These are phyloP conservation scores for Prolemur simus DNA, from an alignment of 2,113 vertebrate species.

Conservation along the genomic window DNA sequence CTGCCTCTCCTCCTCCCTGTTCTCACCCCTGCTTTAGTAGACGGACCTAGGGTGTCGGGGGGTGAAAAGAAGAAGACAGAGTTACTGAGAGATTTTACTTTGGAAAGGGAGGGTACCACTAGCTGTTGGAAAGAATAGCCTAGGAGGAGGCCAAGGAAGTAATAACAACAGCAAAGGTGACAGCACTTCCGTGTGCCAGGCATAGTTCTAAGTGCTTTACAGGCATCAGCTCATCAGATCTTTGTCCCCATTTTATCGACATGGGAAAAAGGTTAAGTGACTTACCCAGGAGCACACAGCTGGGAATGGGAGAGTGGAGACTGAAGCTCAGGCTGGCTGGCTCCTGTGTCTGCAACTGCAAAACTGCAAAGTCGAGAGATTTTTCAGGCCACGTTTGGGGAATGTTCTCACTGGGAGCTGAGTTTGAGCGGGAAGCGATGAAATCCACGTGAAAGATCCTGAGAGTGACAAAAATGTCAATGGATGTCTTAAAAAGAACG, in stretches of 20 bases:
- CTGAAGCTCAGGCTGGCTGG: rapidly evolving
- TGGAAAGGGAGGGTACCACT: background rate
- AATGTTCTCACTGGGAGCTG: background rate
- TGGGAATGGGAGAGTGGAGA: background rate
- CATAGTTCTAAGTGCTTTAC: background rate
- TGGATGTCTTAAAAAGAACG: background rate
- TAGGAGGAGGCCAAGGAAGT: background rate
- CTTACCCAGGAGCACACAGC: background rate
- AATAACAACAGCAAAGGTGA: background rate
- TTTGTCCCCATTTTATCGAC: background rate
- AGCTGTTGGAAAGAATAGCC: background rate
- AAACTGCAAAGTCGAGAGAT: background rate
- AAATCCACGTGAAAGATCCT: background rate
- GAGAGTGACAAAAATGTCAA: background rate
- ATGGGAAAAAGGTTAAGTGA: background rate
- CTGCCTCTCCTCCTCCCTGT: background rate
- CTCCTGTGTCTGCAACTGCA: background rate
- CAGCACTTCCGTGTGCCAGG: background rate
- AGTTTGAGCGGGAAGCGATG: background rate
- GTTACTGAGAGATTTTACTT: background rate
- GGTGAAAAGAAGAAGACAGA: background rate
- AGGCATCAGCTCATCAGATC: background rate
- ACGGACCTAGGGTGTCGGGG: background rate
- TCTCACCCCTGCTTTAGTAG: background rate
- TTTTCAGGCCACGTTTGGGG: background rate